Conservation (phyloP, 1,140 invertebrate species). For the Microplitis mediator region DNA sequence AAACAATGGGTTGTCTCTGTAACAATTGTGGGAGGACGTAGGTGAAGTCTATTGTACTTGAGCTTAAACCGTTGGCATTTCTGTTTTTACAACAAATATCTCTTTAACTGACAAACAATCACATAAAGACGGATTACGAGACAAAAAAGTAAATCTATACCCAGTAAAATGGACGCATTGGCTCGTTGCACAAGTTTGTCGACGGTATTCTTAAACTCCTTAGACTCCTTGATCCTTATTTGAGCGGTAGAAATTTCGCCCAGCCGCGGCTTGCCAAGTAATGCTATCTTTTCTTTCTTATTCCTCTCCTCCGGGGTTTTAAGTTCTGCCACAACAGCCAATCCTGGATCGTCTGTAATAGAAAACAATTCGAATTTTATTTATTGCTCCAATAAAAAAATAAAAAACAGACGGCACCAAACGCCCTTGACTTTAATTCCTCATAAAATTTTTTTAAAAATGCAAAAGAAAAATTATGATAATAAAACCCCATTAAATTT, state of each 20-base stretch:
- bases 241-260: conserved; percentile 84
- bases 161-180: conserved; percentile 91
- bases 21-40: too few relatives aligned
- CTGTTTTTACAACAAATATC: too few relatives aligned
- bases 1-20: too few relatives aligned
- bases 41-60: not conserved
- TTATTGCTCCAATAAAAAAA: too few relatives aligned
- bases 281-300: conserved; percentile 84
- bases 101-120: not conserved
- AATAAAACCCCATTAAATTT: too few relatives aligned
- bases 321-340: conserved; percentile 67
- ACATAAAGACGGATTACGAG: not conserved
- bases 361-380: conserved; percentile 32
- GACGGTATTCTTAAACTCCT: conserved; percentile 98
- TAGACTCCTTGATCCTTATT: conserved; percentile 94
- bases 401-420: too few relatives aligned
- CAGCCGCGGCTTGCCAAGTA: conserved; percentile 87
- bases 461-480: too few relatives aligned
- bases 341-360: conserved; percentile 66
- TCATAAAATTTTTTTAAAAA: too few relatives aligned
- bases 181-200: conserved; percentile 97
- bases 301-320: conserved; percentile 69
- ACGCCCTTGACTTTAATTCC: too few relatives aligned
- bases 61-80: too few relatives aligned
- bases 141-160: conserved; percentile 38